Conservation (phyloP, 2,113 vertebrate genomes). For the Craseonycteris thonglongyai region DNA sequence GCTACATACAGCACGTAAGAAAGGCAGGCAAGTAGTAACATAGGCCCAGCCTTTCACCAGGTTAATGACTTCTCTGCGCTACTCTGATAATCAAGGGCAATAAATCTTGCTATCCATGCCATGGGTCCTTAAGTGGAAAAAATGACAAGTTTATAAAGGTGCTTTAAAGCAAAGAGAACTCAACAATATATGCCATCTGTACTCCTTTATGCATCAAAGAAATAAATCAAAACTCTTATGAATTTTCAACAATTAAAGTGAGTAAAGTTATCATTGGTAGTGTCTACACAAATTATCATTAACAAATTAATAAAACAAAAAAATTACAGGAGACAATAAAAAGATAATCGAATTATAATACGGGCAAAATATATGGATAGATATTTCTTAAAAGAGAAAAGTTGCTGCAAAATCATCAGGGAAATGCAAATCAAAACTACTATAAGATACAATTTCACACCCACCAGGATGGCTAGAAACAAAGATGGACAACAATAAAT, state of each 20-base stretch:
- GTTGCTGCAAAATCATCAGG: background rate
- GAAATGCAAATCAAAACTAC: background rate
- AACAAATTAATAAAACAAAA: constrained; percentile 35
- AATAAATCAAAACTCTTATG: background rate
- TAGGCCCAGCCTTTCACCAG: background rate
- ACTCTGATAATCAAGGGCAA: background rate
- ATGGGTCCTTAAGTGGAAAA: background rate
- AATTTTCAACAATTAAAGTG: constrained; percentile 23
- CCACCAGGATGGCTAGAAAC: background rate
- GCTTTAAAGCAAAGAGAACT: constrained; percentile 14
- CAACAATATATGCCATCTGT: background rate
- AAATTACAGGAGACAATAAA: background rate
- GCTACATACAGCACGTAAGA: background rate
- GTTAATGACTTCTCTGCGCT: background rate
- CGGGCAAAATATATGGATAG: background rate
- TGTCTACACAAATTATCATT: constrained; percentile 8
- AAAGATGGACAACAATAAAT: background rate
- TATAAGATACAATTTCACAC: background rate
- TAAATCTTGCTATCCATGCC: background rate
- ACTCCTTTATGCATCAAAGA: background rate
- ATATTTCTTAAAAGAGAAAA: background rate
- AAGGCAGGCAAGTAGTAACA: background rate
- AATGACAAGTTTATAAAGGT: background rate
- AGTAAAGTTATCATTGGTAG: background rate
- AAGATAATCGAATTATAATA: background rate